Base-by-base conservation (phyloP, 2,797 vertebrate genomes). In the Chrosomus eos region DNA sequence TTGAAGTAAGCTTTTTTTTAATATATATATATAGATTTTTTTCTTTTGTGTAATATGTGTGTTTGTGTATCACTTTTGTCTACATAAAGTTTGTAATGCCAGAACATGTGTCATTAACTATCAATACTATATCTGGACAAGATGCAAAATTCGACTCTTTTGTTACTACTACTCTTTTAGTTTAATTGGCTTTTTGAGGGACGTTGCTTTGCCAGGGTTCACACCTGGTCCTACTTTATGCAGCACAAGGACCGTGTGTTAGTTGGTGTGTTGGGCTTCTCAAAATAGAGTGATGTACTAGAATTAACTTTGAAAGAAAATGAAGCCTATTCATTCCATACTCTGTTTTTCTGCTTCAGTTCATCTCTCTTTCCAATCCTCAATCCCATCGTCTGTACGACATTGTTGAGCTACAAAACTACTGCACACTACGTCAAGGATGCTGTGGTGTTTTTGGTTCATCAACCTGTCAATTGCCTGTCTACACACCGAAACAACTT, bases 291-390 rank as follows among this genome's bases (percentile, higher is more conserved):
- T 71, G 26, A 84, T 84, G 16, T 53, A 48, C 81, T 78, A 45
- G 7, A 83, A 48, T 38, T 80, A 78, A 75, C 77, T 84, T 76
- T 87, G 72, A 87, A 83, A 73, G 53, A 62, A 73, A 72, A 31
- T 51, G 45, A 80, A 80, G 45, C 16, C 14, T 13, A 19, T 53
- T 78, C 55, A 23, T 87, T 82, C 81, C 71, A 66, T 26, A 51
- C 53, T 83, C 43, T 36, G 23, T 66, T 66, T 19, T 14, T 40
- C 51, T 18, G n/a, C 48, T 58, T 60, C 5, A 13, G 55, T 31
- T 53, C 45, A 11, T 51, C 36, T 72, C 8, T 74, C 68, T 71
- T 71, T 79, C 18, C 18, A 31, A 8, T 64, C 28, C 2, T 73
- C 43, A 26, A 19, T 28, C n/a, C 28, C 64, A 18, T 81, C 5